Evolutionary conservation across 2,113 vertebrate genomes (phyloP).

Genomic region (Corydoras maculifer): DNA sequence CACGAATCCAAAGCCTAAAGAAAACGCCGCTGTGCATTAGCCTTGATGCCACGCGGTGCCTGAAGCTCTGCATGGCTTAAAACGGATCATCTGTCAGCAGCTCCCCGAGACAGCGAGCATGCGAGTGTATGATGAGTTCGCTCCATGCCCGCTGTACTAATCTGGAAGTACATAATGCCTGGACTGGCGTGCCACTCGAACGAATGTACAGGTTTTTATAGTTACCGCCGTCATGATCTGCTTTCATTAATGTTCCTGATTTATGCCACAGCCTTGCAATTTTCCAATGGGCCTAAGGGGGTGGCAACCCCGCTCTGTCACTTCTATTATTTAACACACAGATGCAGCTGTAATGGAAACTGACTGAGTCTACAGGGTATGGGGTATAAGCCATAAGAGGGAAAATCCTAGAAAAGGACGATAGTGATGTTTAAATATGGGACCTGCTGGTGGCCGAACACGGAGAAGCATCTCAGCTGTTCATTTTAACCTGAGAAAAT

Average conservation of each 20-base stretch:
- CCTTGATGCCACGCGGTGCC: neutral
- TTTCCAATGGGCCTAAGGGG: neutral
- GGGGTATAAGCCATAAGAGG: conserved; percentile 1
- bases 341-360: conserved; percentile 7
- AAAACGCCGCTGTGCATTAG: neutral
- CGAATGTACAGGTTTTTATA: neutral
- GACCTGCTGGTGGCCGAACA: neutral
- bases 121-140: neutral
- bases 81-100: neutral
- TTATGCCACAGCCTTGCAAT: neutral
- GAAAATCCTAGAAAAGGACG: neutral
- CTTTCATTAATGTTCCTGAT: neutral
- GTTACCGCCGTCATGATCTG: neutral
- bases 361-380: neutral
- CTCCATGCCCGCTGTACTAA: neutral
- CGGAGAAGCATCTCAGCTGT: too few relatives aligned
- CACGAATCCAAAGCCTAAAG: neutral
- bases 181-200: neutral
- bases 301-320: neutral
- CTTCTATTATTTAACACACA: conserved; percentile 18
- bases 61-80: neutral
- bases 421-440: neutral
- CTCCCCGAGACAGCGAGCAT: neutral
- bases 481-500: too few relatives aligned
- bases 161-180: neutral